Evolutionary conservation across 2,888 invertebrate genomes (phyloP), one percentile per base, ranked within the genome.

Genomic region (Perizoma affinitatum): DNA sequence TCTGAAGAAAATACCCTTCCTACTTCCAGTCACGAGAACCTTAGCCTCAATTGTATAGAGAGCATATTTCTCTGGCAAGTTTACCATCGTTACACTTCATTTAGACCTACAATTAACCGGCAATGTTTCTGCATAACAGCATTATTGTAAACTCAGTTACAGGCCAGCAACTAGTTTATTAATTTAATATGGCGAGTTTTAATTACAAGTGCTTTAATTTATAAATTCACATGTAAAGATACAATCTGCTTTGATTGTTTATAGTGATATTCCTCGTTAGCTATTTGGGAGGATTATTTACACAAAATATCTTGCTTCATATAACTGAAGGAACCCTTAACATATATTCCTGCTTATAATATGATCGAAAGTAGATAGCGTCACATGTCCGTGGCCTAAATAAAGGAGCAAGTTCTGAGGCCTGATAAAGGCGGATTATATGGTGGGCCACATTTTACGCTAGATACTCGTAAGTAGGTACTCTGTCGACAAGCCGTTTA

Each of bases 1-100:
- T 82, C 82, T 81, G 80, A 77, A 79, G 82, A 82, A 82, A 83
- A 79, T 79, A 75, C 71, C 74, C 67, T 66, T 66, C 44, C 51
- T 56, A 63, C 69, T 68, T 64, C 65, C 65, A 70, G 68, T 63
- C 73, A 67, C 70, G 59, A 68, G 72, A 65, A 78, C 82, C 78
- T 77, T 83, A 83, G 76, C 70, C 58, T 63, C 67, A 70, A 63
- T 66, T 65, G 72, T 69, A 73, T 76, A 80, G 68, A 78, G 75
- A 61, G 63, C 54, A 34, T 53, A 49, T 73, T 74, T 40, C 48
- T 43, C 5, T 63, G 65, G 62, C 55, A 51, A 67, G 54, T 65
- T 57, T 40, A 50, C 43, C 58, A 53, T 64, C 65, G 61, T 63
- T 68, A 66, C 62, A 65, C 58, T 72, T 67, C 58, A 71, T 74